These are phyloP conservation scores for Boloria euphrosyne DNA, from an alignment of 2,888 invertebrate species.

Conservation along the genomic window DNA sequence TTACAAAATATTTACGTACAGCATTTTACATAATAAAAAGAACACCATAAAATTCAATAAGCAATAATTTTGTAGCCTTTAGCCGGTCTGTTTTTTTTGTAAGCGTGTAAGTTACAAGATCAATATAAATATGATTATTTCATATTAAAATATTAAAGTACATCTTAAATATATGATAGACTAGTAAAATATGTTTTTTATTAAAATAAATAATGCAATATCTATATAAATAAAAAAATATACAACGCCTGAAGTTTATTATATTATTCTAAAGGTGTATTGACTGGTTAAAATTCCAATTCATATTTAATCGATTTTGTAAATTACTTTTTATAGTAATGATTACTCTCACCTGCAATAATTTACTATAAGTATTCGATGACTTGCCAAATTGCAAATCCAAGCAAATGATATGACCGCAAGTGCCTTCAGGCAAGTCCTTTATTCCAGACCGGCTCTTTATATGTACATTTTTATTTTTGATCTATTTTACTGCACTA, in stretches of 20 bases:
- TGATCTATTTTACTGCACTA: conserved; percentile 43
- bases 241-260: no score
- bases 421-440: conserved; percentile 79
- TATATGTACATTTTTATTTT: conserved; percentile 42
- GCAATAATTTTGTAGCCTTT: conserved; percentile 71
- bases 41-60: conserved; percentile 46
- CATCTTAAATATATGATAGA: not conserved
- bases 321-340: conserved; percentile 21
- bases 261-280: no score
- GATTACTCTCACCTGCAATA: conserved; percentile 14
- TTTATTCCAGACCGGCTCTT: conserved; percentile 60
- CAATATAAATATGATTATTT: conserved; percentile 12
- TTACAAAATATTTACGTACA: conserved; percentile 11
- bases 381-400: conserved; percentile 66
- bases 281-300: not conserved
- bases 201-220: not conserved
- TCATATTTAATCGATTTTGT: conserved; percentile 18
- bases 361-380: conserved; percentile 28
- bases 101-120: conserved; percentile 16
- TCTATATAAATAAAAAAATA: not conserved
- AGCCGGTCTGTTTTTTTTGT: conserved; percentile 59
- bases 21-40: conserved; percentile 15
- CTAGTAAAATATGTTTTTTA: no score
- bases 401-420: conserved; percentile 67
- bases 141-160: not conserved